Evolutionary conservation across 2,797 vertebrate genomes (phyloP), one percentile per base, ranked within the genome.

Genomic region (Chaunax sp.): DNA sequence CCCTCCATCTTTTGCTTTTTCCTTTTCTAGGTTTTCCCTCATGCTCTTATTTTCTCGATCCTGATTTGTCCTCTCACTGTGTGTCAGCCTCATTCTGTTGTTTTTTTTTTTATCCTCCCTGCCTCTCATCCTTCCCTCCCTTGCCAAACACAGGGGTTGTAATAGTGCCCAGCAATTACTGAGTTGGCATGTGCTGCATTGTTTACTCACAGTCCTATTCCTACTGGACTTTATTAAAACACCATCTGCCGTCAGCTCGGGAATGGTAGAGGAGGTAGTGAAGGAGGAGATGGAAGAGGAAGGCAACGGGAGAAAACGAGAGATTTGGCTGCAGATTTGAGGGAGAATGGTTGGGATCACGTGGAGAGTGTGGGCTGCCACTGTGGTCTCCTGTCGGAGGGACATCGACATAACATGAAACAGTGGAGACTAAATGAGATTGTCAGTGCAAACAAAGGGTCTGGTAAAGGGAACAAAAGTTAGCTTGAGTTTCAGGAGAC

Each of bases 191-290:
- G 95, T 89, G 49, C 90, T 90, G 93, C 95, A 95, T 95, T 98
- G 96, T 99, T 98, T 98, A 98, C 95, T 97, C 97, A 97, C 97
- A 97, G 95, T 95, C 94, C 96, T 98, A 98, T 98, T 99, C 98
- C 98, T 99, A 98, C 97, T 97, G 97, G 98, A 99, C 98, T 98
- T 98, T 98, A 99, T 99, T 98, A 99, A 99, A 99, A 99, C 96
- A 98, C 98, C 98, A 99, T 99, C 98, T 99, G 98, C 95, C 95
- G 94, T 97, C 94, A 93, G 95, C 84, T 90, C 93, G 95, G 94
- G 96, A 96, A 96, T 96, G 87, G 89, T 75, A 67, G 88, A 72
- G 73, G 83, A 88, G 91, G 80, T 87, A 82, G 87, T 67, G 87
- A 86, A 87, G 81, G 85, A 88, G 86, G 84, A 84, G 84, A 86